These are phyloP conservation scores for Nudaria mundana DNA, from an alignment of 2,888 invertebrate genomes.

Conservation along the genomic window DNA sequence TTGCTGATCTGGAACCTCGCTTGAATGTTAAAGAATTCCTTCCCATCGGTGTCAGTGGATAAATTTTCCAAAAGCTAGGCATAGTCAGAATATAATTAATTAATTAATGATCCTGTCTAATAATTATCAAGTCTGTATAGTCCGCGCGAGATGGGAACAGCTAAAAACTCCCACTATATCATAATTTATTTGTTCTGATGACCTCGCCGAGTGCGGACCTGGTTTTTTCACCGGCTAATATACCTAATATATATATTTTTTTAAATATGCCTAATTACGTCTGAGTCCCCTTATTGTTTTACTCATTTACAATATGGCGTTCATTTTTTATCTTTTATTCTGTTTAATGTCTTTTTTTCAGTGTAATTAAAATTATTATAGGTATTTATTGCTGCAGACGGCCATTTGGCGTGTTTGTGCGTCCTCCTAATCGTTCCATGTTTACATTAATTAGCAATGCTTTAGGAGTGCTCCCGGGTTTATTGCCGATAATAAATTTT, in stretches of 20 bases:
- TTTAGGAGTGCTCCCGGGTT: conserved; percentile 71
- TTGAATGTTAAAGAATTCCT: too few species aligned
- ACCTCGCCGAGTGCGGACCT: conserved; percentile 66
- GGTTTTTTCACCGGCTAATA: conserved; percentile 58
- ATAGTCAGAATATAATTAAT: background rate
- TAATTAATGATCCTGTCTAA: conserved; percentile 29
- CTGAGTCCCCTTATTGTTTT: conserved; percentile 43
- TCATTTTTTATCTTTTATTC: conserved; percentile 62
- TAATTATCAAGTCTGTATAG: conserved; percentile 36
- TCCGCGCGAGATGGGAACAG: conserved; percentile 51
- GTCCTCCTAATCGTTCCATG: conserved; percentile 73
- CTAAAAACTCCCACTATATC: conserved; percentile 71
- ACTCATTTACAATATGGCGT: conserved; percentile 73
- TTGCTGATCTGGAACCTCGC: too few species aligned
- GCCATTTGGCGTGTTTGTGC: conserved; percentile 73
- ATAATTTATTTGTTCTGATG: conserved; percentile 79
- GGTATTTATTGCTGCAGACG: conserved; percentile 72
- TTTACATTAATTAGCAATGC: conserved; percentile 80
- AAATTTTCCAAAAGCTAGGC: background rate
- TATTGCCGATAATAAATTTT: conserved; percentile 73
- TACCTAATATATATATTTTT: conserved; percentile 36
- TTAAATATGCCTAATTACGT: conserved; percentile 50
- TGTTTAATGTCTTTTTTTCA: conserved; percentile 74
- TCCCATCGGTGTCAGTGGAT: too few species aligned
- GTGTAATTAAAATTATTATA: conserved; percentile 79